These are phyloP conservation scores for Coleophora deauratella DNA, from an alignment of 2,888 invertebrate species.

Conservation along the genomic window DNA sequence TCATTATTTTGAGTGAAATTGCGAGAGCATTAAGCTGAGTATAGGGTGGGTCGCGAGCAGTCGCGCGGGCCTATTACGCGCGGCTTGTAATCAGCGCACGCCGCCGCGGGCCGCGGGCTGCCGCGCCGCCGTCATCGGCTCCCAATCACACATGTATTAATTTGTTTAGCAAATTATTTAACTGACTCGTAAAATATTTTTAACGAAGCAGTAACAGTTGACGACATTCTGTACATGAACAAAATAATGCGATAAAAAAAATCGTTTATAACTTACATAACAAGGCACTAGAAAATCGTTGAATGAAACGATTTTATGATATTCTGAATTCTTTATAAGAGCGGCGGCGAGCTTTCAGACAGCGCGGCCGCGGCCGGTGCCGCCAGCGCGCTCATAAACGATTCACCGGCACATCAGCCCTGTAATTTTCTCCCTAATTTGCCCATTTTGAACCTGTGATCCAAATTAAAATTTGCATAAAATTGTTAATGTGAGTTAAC, in stretches of 20 bases:
- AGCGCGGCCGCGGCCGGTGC: slow-evolving; percentile 31
- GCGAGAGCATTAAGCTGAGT: slow-evolving; percentile 73
- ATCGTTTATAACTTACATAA: too few species aligned
- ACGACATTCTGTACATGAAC: too few species aligned
- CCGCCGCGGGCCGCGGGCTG: slow-evolving; percentile 40
- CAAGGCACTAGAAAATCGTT: too few species aligned
- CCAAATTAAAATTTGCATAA: slow-evolving; percentile 66
- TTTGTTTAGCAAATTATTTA: slow-evolving; percentile 47
- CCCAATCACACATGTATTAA: slow-evolving; percentile 47
- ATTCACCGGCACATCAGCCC: slow-evolving; percentile 51
- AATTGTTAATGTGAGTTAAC: slow-evolving; percentile 63
- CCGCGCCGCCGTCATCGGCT: slow-evolving; percentile 33
- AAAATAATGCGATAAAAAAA: too few species aligned
- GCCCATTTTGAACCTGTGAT: slow-evolving; percentile 56
- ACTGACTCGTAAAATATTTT: too few species aligned
- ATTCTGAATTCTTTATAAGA: not conserved
- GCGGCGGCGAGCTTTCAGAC: slow-evolving; percentile 13
- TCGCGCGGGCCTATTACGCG: slow-evolving; percentile 52
- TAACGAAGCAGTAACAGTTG: too few species aligned
- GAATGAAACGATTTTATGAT: too few species aligned
- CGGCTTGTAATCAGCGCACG: slow-evolving; percentile 68
- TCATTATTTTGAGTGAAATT: slow-evolving; percentile 72
- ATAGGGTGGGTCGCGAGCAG: slow-evolving; percentile 67
- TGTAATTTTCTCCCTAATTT: slow-evolving; percentile 63
- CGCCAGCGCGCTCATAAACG: slow-evolving; percentile 29